Conservation (phyloP, 2,888 invertebrate genomes). For the Rotaria macrura region DNA sequence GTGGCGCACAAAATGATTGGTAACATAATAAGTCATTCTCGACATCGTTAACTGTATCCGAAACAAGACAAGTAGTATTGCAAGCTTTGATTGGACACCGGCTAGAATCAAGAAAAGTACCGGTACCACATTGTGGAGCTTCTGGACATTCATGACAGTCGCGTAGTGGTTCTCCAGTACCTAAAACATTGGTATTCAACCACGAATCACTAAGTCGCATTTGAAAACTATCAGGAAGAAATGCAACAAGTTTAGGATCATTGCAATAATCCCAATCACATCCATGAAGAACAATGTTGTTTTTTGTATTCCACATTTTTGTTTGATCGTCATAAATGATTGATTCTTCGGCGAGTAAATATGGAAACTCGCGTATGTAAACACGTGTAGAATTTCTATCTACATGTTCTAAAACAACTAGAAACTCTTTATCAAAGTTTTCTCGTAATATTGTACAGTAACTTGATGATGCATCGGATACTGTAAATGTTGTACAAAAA, state of each 20-base stretch:
- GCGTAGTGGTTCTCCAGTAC: background rate
- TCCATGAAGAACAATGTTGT: background rate
- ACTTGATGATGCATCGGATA: background rate
- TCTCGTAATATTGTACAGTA: background rate
- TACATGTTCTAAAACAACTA: background rate
- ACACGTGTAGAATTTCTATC: background rate
- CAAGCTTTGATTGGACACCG: background rate
- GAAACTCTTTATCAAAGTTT: background rate
- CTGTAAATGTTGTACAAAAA: background rate
- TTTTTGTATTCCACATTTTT: background rate
- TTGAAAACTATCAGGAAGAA: background rate
- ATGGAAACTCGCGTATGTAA: background rate
- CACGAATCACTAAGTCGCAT: background rate
- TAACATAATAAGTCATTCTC: background rate
- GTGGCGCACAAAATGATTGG: background rate
- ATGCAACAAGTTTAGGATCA: background rate
- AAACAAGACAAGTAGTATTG: background rate
- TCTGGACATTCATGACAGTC: constrained; percentile 17
- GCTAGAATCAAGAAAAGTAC: background rate
- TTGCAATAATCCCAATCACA: constrained; percentile 9
- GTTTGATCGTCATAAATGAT: background rate
- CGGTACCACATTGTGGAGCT: background rate
- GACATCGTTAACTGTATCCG: background rate
- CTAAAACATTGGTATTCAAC: background rate
- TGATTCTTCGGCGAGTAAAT: background rate